These are phyloP conservation scores for Prochilodus magdalenae DNA, from an alignment of 2,113 vertebrate genomes.

Conservation along the genomic window DNA sequence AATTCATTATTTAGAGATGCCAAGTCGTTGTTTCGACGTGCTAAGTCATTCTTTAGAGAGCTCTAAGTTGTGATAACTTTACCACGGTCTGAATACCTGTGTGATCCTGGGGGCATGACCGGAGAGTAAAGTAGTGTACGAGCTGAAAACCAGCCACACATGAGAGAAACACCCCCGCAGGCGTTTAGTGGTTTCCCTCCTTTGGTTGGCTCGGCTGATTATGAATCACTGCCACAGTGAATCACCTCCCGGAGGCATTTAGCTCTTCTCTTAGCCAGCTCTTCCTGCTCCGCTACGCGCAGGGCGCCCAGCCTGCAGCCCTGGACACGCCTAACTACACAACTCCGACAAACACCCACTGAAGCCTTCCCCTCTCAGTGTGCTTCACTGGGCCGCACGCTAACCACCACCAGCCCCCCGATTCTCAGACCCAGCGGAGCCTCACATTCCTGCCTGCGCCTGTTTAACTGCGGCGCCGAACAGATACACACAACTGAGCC, in stretches of 20 bases:
- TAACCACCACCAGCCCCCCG: no score
- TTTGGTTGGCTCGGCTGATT: neutral
- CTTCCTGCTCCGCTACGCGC: neutral
- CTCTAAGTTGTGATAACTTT: no score
- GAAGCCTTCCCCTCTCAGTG: neutral
- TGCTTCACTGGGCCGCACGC: neutral
- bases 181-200: neutral
- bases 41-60: no score
- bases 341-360: neutral
- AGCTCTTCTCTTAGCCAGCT: neutral
- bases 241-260: neutral
- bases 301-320: neutral
- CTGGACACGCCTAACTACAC: constrained; percentile 33
- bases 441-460: no score
- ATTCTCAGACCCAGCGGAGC: no score
- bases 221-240: neutral
- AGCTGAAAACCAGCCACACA: neutral
- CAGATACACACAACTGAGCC: neutral
- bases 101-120: no score
- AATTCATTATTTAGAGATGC: no score
- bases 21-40: no score
- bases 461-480: no score
- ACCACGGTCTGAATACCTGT: no score
- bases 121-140: neutral
- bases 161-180: neutral